phyloP scores from a whole-genome alignment of 2,888 invertebrate species.

The Acholoe squamosa region DNA sequence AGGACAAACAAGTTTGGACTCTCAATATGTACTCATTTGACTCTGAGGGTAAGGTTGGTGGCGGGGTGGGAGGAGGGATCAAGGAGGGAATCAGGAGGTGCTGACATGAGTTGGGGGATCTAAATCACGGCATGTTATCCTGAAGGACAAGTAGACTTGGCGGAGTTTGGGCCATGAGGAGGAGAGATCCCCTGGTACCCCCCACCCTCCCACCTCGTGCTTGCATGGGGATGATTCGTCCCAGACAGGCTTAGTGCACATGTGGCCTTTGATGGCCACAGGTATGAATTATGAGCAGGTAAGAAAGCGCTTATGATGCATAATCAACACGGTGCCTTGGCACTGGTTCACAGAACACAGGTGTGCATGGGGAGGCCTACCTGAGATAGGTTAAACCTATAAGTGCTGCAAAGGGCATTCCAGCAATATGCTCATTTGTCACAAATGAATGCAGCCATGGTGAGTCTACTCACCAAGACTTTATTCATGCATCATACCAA shows the following conservation, averaged over 20 bases:
- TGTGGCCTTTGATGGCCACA: not conserved
- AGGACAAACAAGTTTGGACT: not conserved
- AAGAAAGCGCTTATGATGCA: slow-evolving; percentile 38
- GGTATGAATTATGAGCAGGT: slow-evolving; percentile 33
- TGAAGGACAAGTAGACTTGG: slow-evolving; percentile 16
- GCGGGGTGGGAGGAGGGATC: not conserved
- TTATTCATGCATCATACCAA: too few species aligned
- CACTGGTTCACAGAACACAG: not conserved
- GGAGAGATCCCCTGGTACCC: not conserved
- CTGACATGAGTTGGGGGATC: not conserved
- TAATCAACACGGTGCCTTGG: not conserved
- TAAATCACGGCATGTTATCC: slow-evolving; percentile 26
- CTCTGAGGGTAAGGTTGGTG: not conserved
- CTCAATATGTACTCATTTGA: not conserved
- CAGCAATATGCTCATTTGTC: too few species aligned
- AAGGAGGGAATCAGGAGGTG: not conserved
- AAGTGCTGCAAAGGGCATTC: too few species aligned
- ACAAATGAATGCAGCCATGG: too few species aligned
- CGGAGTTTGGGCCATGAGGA: not conserved
- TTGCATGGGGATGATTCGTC: not conserved
- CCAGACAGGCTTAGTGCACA: not conserved
- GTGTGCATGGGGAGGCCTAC: not conserved
- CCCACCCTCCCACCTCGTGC: not conserved
- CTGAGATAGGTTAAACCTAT: not conserved
- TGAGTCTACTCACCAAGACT: too few species aligned